Evolutionary conservation across 2,797 vertebrate species (phyloP).

Genomic region (Microhierax caerulescens): DNA sequence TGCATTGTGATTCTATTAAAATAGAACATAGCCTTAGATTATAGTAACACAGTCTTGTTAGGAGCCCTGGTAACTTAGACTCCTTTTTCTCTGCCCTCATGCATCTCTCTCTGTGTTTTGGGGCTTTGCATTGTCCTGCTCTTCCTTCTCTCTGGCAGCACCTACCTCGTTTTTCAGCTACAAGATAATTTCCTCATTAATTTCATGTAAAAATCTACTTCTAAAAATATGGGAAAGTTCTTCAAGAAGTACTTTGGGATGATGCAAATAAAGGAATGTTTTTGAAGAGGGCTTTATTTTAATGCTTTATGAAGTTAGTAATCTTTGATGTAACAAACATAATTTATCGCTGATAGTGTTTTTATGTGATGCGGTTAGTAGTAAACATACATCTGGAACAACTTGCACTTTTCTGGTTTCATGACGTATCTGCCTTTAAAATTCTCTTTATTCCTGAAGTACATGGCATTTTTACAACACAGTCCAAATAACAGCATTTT

Average conservation of each 20-base stretch:
- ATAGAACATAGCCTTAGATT: neutral
- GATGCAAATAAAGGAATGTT: neutral
- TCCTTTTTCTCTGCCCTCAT: neutral
- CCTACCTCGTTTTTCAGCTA: neutral
- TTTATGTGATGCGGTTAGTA: conserved; percentile 29
- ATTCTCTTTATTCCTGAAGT: conserved; percentile 40
- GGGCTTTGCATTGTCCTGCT: neutral
- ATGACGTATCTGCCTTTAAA: conserved; percentile 32
- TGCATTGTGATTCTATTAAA: neutral
- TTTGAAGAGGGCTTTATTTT: neutral
- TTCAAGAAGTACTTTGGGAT: neutral
- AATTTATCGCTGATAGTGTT: conserved; percentile 28
- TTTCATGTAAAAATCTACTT: neutral
- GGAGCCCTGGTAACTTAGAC: neutral
- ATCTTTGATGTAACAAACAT: conserved; percentile 1
- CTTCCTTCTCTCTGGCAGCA: neutral
- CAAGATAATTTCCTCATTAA: neutral
- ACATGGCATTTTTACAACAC: neutral
- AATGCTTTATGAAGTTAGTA: neutral
- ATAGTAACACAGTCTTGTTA: neutral
- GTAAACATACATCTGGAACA: conserved; percentile 35
- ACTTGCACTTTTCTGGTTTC: conserved; percentile 20
- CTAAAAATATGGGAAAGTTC: neutral
- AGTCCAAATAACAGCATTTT: conserved; percentile 30
- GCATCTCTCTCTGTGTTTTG: neutral